A percentile compares a stretch with the other conserved stretches of the same genome.
Conservation (phyloP, 2,113 vertebrate genomes). For the Jacana jacana region DNA sequence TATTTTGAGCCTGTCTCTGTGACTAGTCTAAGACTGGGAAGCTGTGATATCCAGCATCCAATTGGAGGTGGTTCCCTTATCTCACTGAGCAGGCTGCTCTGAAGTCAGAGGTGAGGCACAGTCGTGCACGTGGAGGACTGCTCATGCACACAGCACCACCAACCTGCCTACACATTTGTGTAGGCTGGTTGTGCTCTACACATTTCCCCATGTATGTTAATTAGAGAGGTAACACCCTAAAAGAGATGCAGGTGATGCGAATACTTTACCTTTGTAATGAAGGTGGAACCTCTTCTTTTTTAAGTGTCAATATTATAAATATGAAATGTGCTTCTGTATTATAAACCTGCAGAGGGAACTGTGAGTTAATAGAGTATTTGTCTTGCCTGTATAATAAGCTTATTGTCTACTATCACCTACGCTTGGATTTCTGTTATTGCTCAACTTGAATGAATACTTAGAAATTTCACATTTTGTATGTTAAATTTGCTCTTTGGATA, state of each 20-base stretch:
- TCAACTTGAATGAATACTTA: neutral
- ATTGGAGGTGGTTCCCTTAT: neutral
- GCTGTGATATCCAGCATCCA: rapidly evolving
- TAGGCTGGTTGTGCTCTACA: no score
- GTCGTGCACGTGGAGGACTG: rapidly evolving
- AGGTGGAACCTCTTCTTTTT: neutral
- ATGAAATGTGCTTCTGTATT: neutral
- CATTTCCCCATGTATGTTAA: rapidly evolving
- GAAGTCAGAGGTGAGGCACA: neutral
- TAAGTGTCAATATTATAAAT: neutral
- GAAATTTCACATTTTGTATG: neutral
- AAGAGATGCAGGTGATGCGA: rapidly evolving
- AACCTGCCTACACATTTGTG: no score
- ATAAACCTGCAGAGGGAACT: neutral
- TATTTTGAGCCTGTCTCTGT: neutral
- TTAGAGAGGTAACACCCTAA: neutral
- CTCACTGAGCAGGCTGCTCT: neutral
- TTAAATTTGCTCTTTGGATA: neutral
- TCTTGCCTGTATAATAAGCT: neutral
- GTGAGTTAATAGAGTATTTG: neutral
- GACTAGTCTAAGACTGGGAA: neutral
- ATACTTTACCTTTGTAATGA: neutral
- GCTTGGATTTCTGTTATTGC: neutral
- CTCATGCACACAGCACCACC: rapidly evolving
- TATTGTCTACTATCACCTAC: neutral